Conservation (phyloP, 2,888 invertebrate genomes). For the Brenthis ino region DNA sequence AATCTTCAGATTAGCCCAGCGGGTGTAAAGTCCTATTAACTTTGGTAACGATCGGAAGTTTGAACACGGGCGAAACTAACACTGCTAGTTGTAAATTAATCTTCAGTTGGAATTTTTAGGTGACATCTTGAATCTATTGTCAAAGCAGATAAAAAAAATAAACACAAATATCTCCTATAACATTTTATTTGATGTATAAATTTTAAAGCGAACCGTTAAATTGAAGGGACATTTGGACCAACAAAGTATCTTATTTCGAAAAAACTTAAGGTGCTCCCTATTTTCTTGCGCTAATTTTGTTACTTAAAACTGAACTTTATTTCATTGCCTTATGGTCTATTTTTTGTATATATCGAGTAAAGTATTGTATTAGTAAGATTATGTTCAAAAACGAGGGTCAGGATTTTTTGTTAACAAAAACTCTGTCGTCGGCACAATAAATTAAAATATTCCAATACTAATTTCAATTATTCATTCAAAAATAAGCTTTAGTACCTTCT, state of each 20-base stretch:
- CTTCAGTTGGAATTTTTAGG: too few species aligned
- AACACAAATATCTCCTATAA: neutral
- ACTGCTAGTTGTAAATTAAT: too few species aligned
- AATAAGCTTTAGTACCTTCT: neutral
- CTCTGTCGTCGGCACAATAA: conserved; percentile 37
- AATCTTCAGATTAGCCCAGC: too few species aligned
- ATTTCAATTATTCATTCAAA: conserved; percentile 1
- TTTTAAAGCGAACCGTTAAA: conserved; percentile 26
- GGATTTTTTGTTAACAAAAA: conserved; percentile 37
- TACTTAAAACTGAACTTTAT: neutral
- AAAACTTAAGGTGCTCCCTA: conserved; percentile 27
- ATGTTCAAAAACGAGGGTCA: conserved; percentile 21
- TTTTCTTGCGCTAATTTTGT: neutral
- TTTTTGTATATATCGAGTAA: neutral
- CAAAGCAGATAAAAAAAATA: neutral
- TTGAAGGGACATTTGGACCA: conserved; percentile 33
- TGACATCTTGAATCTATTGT: neutral
- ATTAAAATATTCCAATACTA: conserved; percentile 37
- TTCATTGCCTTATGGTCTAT: neutral
- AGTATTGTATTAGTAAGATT: neutral
- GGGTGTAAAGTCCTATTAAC: too few species aligned
- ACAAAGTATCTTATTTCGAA: conserved; percentile 37
- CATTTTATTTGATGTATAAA: conserved; percentile 11
- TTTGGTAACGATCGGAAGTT: too few species aligned
- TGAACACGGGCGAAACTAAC: too few species aligned